These are phyloP conservation scores for Uropetala carovei DNA, from an alignment of 2,888 invertebrate genomes.

Conservation along the genomic window DNA sequence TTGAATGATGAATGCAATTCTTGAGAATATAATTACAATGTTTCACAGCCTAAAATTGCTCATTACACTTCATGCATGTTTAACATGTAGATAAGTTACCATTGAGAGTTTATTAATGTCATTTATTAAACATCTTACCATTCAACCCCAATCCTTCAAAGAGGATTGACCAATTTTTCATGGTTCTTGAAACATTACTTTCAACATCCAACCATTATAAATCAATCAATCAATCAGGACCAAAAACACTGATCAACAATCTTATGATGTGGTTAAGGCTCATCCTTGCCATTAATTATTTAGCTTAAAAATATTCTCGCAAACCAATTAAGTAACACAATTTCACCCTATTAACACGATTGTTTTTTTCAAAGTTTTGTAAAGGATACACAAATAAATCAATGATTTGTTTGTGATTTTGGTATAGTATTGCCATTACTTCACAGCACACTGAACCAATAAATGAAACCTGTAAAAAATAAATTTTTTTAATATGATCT, in stretches of 20 bases:
- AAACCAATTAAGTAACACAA: background rate
- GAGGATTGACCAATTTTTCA: background rate
- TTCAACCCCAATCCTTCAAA: background rate
- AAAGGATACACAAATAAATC: constrained; percentile 49
- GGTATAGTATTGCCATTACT: constrained; percentile 15
- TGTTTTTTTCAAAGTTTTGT: background rate
- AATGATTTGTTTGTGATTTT: background rate
- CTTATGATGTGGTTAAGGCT: constrained; percentile 47
- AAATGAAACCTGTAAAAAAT: constrained; percentile 50
- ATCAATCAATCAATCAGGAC: background rate
- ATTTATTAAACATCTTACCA: constrained; percentile 2
- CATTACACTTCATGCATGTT: too few species aligned
- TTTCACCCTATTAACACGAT: background rate
- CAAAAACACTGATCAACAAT: constrained; percentile 3
- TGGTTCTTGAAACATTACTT: background rate
- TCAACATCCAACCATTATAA: background rate
- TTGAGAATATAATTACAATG: too few species aligned
- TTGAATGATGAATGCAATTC: too few species aligned
- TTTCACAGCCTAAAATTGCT: too few species aligned
- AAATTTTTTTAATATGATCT: background rate
- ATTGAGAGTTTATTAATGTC: too few species aligned
- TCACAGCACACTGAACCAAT: constrained; percentile 41
- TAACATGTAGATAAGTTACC: too few species aligned
- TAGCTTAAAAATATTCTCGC: background rate
- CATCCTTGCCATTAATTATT: background rate